Base-by-base conservation (phyloP, 2,797 vertebrate species). In the Scyliorhinus canicula region DNA sequence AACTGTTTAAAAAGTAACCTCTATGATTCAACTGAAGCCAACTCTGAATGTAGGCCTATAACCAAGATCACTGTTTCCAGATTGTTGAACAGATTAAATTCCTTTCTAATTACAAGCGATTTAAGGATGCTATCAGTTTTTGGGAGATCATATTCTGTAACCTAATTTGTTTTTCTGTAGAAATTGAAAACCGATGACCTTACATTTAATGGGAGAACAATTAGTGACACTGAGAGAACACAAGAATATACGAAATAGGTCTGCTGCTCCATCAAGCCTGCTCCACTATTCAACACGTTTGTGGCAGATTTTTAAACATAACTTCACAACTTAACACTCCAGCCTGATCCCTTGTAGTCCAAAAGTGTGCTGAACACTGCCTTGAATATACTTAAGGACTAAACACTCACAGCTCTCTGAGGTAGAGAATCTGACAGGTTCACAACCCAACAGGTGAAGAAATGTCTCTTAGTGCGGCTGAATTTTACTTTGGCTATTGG, bases 71-170 rank as follows among this genome's bases (percentile, higher is more conserved):
- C 52, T 57, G 31, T 11, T 55, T 88, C 55, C 55, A 57, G 12
- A 5, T 88, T 14, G 52, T 88, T 88, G 52, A 88, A 57, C n/a
- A 60, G 4, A 14, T 88, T n/a, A 88, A 57, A 60, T 57, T 60
- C 9, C 11, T 86, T 35, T 21, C 60, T 57, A 88, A 57, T 88
- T 35, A 57, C 31, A 88, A 16, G 31, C 8, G 31, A 60, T 57
- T 57, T 57, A 88, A 60, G 31, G 31, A 88, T 88, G n/a, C 21
- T 57, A 88, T n/a, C 52, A 88, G 55, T 57, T 31, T 57, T 57
- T 57, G 57, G 85, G 84, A 16, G 55, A 60, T 88, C 85, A 88
- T 88, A 88, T 57, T n/a, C 52, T n/a, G 52, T 88, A 88, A n/a
- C 31, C 26, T 88, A 11, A 35, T 57, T 57, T 88, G 26, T 57